A percentile compares a stretch with the other conserved stretches of the same genome.
phyloP scores from a whole-genome alignment of 2,113 vertebrate species.

The Columba janthina region DNA sequence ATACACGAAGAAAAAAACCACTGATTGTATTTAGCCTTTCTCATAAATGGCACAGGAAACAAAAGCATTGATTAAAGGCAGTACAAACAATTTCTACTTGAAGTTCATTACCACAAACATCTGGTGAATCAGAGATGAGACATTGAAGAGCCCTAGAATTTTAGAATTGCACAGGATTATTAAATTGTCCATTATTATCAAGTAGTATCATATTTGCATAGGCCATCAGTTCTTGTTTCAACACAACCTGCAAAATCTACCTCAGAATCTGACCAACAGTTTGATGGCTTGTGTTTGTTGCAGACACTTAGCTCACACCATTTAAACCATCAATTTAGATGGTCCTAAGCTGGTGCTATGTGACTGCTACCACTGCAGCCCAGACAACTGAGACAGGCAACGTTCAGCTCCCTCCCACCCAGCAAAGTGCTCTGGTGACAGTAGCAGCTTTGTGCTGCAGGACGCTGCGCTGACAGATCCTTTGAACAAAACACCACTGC shows the following conservation, averaged over 20 bases:
- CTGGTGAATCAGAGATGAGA: not conserved
- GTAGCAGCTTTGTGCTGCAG: not conserved
- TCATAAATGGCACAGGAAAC: not conserved
- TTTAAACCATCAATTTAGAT: not conserved
- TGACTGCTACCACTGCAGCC: not conserved
- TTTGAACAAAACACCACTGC: fast-evolving
- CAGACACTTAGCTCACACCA: not conserved
- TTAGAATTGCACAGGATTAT: not conserved
- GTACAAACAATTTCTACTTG: not conserved
- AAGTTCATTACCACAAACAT: not conserved
- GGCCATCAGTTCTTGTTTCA: not conserved
- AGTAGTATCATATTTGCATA: not conserved
- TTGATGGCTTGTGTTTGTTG: not conserved
- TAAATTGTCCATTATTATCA: not conserved
- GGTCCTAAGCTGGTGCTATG: not conserved
- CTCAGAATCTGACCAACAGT: not conserved
- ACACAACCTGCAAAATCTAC: not conserved
- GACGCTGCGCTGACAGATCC: not conserved
- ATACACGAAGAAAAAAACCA: not conserved
- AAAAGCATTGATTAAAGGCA: not conserved
- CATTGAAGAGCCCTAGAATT: not conserved
- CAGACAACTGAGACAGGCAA: not conserved
- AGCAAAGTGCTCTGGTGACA: not conserved
- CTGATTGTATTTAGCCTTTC: not conserved
- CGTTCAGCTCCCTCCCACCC: not conserved